Base-by-base conservation (phyloP, 2,888 invertebrate genomes). In the Netelia inedita region DNA sequence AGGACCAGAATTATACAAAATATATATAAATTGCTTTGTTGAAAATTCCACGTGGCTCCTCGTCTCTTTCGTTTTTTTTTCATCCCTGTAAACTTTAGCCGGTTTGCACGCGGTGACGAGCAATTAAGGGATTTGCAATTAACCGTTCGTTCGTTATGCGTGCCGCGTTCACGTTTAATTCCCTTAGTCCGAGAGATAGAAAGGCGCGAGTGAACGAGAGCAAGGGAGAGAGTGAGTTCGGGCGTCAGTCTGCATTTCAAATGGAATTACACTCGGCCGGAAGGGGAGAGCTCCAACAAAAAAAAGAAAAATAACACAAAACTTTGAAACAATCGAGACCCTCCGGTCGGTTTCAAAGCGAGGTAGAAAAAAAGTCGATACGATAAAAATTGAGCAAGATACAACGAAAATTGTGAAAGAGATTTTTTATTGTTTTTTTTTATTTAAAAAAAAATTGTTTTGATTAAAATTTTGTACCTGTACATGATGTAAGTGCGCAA, bases 401-500 rank as follows among this genome's bases (percentile, higher is more conserved):
- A 5, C 41, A 50, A 50, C 61, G 16, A 73, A 61, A 28, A 53
- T 69, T 53, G 21, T 6, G 28, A 1, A 59, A 59, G 43, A 21
- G 6, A 6, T 53, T 69, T 16, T 57, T 57, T 57, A 19, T 57
- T 16, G 41, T 35, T 65, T 28, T 46, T 61, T 63, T 53, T 35
- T 28, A 19, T 3, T 19, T 28, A 21, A 28, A 50, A 53, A n/a
- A 14, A 71, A 55, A 1, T 23, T 14, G 28, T 21, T 63, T 28
- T 43, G 1, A 55, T 0, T 55, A 28, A 69, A 63, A 61, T 50
- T 82, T 23, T 28, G 3, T 82, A 93, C 94, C 92, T 94, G 93
- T 90, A 92, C 92, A 91, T 93, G 95, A 92, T 95, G 95, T 90
- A 95, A 92, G 79, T 95, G 95, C 89, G 95, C 95, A 91, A 95